Base-by-base conservation (phyloP, 1,140 invertebrate species). In the Drosophila sp. region DNA sequence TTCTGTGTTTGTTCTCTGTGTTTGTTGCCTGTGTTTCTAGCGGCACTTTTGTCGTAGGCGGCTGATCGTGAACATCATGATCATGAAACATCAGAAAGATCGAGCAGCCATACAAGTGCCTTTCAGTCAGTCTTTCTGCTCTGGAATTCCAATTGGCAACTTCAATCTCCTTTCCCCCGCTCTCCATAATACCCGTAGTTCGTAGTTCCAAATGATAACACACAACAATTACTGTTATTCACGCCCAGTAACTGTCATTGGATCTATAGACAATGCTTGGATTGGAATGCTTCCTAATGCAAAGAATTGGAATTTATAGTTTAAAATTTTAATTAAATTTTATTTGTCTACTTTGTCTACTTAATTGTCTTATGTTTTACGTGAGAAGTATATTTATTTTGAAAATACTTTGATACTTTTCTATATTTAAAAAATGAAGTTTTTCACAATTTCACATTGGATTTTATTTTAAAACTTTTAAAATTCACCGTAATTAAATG, bases 31-130 rank as follows among this genome's bases (percentile, higher is more conserved):
- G 11, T 38, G 13, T 50, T 50, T 50, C 27, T 50, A 50, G 46
- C 50, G n/a, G 32, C 64, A 74, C 58, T 70, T 74, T 14, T 74
- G 62, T 18, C 29, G 50, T 53, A 34, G 72, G 65, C 53, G 57
- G 65, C 58, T 40, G 51, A 63, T 76, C 53, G 70, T 13, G 41
- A 76, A 43, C 62, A 50, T 50, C 11, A 50, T 29, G 11, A 32
- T 14, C 11, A 29, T 13, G 21, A 13, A n/a, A n/a, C n/a, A n/a
- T n/a, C n/a, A n/a, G n/a, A n/a, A n/a, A 29, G 18, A 32, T 32
- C n/a, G 11, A 9, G 13, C 48, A 53, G 16, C 50, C 50, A 14
- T 50, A 50, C 25, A 50, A 50, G 27, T 50, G 46, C n/a, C 13
- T 29, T 25, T 25, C 13, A 11, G 13, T 14, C 38, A n/a, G 34